Evolutionary conservation across 2,797 vertebrate species (phyloP).

Genomic region (Neopelma chrysocephalum): DNA sequence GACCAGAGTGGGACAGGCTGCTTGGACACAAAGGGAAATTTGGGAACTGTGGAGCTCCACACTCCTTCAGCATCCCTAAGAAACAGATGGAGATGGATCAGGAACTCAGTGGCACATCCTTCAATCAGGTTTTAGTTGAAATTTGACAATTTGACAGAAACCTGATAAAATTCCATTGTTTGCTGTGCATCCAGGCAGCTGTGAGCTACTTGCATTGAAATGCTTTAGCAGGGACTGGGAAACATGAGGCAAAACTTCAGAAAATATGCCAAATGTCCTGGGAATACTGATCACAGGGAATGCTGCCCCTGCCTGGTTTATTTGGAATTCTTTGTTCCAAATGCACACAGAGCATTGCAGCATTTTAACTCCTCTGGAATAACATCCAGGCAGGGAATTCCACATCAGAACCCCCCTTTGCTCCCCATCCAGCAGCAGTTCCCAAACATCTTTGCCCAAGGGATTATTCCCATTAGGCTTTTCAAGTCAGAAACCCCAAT

Average conservation of each 20-base stretch:
- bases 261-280: not conserved
- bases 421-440: not conserved
- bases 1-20: not conserved
- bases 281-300: not conserved
- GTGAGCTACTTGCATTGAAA: not conserved
- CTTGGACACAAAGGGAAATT: not conserved
- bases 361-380: not conserved
- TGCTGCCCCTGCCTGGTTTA: fast-evolving
- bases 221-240: not conserved
- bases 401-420: not conserved
- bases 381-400: not conserved
- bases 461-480: not conserved
- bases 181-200: not conserved
- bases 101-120: not conserved
- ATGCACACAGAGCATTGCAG: not conserved
- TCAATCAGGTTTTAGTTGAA: not conserved
- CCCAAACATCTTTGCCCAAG: not conserved
- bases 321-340: not conserved
- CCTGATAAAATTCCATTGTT: not conserved
- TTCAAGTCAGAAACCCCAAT: not conserved
- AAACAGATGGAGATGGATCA: fast-evolving
- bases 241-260: fast-evolving
- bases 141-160: not conserved
- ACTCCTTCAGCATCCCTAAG: not conserved
- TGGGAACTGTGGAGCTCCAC: not conserved